Base-by-base conservation (phyloP, 2,797 vertebrate species). In the Schizothorax lantsangensis region DNA sequence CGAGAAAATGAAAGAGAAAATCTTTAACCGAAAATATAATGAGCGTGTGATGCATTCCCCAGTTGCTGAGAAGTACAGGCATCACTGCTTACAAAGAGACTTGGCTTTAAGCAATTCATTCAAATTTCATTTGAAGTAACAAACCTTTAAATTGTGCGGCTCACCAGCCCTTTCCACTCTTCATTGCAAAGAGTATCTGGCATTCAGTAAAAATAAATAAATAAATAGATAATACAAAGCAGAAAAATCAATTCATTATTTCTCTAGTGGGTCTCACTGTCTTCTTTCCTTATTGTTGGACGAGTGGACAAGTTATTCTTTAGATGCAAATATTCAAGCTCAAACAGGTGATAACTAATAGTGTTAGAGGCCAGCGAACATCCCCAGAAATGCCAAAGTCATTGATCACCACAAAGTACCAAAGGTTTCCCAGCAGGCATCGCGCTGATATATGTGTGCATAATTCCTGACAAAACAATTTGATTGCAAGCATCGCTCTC, bases 41-140 rank as follows among this genome's bases (percentile, higher is more conserved):
- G 66, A 82, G 47, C 36, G 7, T 71, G 47, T 64, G 43, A 77
- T 78, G 43, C 36, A n/a, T 79, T 59, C 49, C 38, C 38, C 66
- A 26, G 59, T 43, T 85, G 36, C 66, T 79, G 64, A 45, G 38
- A 72, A 45, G 30, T 40, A 49, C 12, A 57, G n/a, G 74, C 15
- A 57, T 68, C 62, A 2, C 62, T 43, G 83, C 74, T 64, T 54
- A 69, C 83, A 26, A 38, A 79, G 64, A 72, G 52, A 47, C 66
- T 47, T 71, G 38, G 49, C 84, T 79, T 78, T 45, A 40, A 85
- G 75, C 62, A 3, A 33, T 79, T 71, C 36, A 49, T 68, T 79
- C 6, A 85, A 30, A 85, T 85, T 54, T 85, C 75, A 85, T 85
- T 80, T 45, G 66, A 71, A 57, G 38, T 79, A 80, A 85, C 47